Evolutionary conservation across 2,888 invertebrate species (phyloP).

Genomic region (Chironomus tentans): DNA sequence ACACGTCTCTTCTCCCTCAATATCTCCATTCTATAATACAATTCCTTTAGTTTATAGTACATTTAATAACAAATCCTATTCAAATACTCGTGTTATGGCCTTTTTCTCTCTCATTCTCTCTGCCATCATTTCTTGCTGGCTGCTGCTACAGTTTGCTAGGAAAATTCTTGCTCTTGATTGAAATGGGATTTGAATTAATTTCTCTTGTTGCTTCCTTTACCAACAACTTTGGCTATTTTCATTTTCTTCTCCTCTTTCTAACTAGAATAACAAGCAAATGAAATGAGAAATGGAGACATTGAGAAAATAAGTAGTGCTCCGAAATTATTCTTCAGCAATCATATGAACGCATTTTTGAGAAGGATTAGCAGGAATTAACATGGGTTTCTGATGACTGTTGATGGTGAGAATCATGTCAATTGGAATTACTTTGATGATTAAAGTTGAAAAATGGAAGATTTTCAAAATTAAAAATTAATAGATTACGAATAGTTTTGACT

Average conservation of each 20-base stretch:
- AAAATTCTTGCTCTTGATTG: conserved; percentile 8
- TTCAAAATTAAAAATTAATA: too few species aligned
- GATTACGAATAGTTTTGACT: too few species aligned
- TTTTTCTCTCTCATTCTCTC: not conserved
- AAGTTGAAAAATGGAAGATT: too few species aligned
- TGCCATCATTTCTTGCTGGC: too few species aligned
- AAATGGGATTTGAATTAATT: conserved; percentile 26
- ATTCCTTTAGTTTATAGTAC: not conserved
- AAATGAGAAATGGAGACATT: not conserved
- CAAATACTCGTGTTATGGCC: not conserved
- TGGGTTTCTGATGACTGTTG: too few species aligned
- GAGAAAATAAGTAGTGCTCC: not conserved
- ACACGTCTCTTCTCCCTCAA: not conserved
- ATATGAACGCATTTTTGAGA: too few species aligned
- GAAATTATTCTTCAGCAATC: too few species aligned
- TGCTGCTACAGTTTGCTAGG: not conserved
- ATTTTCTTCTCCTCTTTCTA: not conserved
- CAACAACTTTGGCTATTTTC: not conserved
- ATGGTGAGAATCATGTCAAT: too few species aligned
- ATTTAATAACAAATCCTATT: not conserved
- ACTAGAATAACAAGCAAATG: conserved; percentile 2
- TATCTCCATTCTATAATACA: not conserved
- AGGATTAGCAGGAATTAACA: too few species aligned
- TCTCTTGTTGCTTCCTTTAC: conserved; percentile 8
- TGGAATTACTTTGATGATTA: too few species aligned